A percentile compares a stretch with the other conserved stretches of the same genome.
Evolutionary conservation across 2,797 vertebrate genomes (phyloP).

Genomic region (Podarcis siculus): DNA sequence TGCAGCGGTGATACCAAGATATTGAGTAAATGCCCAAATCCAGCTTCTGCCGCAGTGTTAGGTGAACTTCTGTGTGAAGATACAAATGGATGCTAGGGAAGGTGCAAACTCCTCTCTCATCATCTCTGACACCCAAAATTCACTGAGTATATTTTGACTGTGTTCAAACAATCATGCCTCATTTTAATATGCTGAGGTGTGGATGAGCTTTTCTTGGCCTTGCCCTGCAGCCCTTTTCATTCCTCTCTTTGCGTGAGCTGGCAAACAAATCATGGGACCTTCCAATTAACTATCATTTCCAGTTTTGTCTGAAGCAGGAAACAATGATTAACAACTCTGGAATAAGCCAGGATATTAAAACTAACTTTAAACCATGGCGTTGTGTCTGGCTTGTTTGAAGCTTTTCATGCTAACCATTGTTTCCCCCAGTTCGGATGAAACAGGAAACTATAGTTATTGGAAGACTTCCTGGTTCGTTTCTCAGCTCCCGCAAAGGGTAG

Average conservation of each 20-base stretch:
- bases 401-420: not conserved
- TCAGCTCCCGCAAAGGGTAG: not conserved
- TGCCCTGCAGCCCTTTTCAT: not conserved
- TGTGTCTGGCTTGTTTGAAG: not conserved
- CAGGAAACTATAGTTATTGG: not conserved
- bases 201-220: no score
- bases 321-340: not conserved
- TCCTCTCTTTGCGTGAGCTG: not conserved
- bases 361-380: not conserved
- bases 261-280: not conserved
- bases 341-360: not conserved
- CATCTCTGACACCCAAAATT: not conserved
- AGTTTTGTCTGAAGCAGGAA: not conserved
- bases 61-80: not conserved
- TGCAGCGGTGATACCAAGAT: no score
- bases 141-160: not conserved
- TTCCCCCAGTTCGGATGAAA: no score
- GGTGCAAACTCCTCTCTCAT: not conserved
- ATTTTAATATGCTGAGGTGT: not conserved
- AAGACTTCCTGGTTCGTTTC: not conserved
- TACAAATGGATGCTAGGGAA: not conserved
- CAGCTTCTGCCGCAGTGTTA: no score
- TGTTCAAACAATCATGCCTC: not conserved
- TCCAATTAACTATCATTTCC: not conserved
- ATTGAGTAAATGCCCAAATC: not conserved